Evolutionary conservation across 2,113 vertebrate species (phyloP), one percentile per base, ranked within the genome.

Genomic region (Phyllostomus hastatus): DNA sequence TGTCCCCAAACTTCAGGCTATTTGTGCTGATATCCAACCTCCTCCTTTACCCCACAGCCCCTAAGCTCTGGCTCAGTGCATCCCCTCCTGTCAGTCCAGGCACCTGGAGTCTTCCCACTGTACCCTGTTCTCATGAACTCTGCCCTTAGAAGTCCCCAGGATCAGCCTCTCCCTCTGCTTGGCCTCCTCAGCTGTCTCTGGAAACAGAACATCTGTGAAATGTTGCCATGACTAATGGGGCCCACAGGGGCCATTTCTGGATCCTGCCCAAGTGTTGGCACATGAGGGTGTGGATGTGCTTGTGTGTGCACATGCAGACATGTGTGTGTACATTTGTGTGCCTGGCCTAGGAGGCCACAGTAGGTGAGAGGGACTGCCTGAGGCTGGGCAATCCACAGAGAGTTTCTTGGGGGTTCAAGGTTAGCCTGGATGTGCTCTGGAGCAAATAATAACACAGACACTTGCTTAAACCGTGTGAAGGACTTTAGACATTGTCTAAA

Each of bases 201-300:
- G 43, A 26, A 82, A 24, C 15, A 7, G 31, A 24, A n/a, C 31
- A 22, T n/a, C 87, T 82, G 48, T 59, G 43, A 88, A 70, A 41
- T 2, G 26, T 20, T 72, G 22, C 79, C 72, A 33, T 12, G 31
- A 67, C 8, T 4, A 16, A 22, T 0, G 5, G 43, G 52, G 72
- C n/a, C n/a, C 72, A 70, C 16, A 5, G 24, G 9, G 35, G 31
- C 33, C 61, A 24, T 28, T 33, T 46, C 54, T 17, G 61, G 38
- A 46, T 14, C 38, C 35, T 52, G 61, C 54, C 82, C 46, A 43
- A 46, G 4, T 15, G 6, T 69, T 16, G 38, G 15, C 35, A 5
- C 50, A 0, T 14, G 7, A 22, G n/a, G 28, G 38, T 11, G 12
- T 6, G 35, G 2, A 7, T 4, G 5, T 72, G 54, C 15, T 19